Evolutionary conservation across 2,113 vertebrate genomes (phyloP), one percentile per base, ranked within the genome.

Genomic region (Alexandromys fortis): DNA sequence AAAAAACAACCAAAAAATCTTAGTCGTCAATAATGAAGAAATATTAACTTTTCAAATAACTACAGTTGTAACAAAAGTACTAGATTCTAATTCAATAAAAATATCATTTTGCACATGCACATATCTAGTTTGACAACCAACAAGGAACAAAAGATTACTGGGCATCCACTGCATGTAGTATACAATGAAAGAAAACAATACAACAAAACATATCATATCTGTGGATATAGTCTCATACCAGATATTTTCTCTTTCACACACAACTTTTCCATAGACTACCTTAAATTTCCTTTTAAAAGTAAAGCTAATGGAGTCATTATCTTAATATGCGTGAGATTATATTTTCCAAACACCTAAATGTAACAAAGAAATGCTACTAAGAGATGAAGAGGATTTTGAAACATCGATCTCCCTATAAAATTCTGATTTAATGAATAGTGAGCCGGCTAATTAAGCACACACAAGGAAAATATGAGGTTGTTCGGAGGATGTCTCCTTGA

Each of bases 31-130:
- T 55, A n/a, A 35, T 58, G 21, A 68, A 83, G 35, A 35, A 83
- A 82, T 86, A 82, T 55, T 92, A 89, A 86, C 12, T 92, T 92
- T 81, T 61, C 14, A 94, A 81, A 55, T 89, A 45, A 38, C 17
- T 26, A 68, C 28, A 47, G 5, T 7, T 90, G 14, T 79, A n/a
- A n/a, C 38, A 58, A 86, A 42, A 65, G 65, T 16, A 42, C 26
- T 22, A 67, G 38, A 68, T 7, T 55, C n/a, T 33, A 33, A 67
- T 77, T 78, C 35, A 76, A 45, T 24, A 75, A 52, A 26, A 33
- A 81, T 72, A 92, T 47, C 7, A 78, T 76, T 68, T 87, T 24
- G 5, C 21, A 67, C 42, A 42, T 4, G 11, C 42, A 82, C 42
- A 58, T 28, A 38, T 30, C 14, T 89, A 67, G 4, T 78, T 94